A percentile compares a stretch with the other conserved stretches of the same genome.
phyloP scores from a whole-genome alignment of 2,797 vertebrate species.

The Acanthurus leucopareius region DNA sequence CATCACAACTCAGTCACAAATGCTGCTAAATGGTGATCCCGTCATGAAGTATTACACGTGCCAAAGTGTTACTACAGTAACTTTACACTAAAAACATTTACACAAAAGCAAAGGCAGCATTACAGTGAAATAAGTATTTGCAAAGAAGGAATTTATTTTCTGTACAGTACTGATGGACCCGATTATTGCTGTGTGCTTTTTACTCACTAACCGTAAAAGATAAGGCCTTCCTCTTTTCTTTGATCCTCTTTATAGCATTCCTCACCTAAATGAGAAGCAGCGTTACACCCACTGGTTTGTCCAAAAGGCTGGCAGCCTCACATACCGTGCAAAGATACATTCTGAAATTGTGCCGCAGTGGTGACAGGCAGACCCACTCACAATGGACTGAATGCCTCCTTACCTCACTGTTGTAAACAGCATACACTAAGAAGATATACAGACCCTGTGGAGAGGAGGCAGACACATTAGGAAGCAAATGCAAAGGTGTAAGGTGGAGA shows the following conservation, averaged over 20 bases:
- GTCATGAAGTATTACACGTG: not conserved
- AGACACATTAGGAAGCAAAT: constrained; percentile 17
- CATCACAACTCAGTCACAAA: constrained; percentile 9
- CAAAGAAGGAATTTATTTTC: constrained; percentile 17
- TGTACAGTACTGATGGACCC: constrained; percentile 9
- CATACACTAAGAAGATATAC: constrained; percentile 95
- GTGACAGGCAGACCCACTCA: constrained; percentile 15
- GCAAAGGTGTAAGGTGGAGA: constrained; percentile 1
- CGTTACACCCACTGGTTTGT: constrained; percentile 42
- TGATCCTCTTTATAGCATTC: constrained; percentile 92
- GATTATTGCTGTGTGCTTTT: constrained; percentile 32
- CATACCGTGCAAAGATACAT: constrained; percentile 51
- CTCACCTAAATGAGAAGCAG: constrained; percentile 86
- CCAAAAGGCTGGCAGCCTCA: constrained; percentile 46
- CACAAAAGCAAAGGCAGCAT: not conserved
- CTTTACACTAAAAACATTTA: not conserved
- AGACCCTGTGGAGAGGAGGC: constrained; percentile 85
- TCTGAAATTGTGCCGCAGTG: constrained; percentile 35
- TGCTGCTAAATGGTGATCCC: not conserved
- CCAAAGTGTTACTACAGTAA: not conserved
- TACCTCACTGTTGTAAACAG: constrained; percentile 93
- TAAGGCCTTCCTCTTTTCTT: constrained; percentile 92
- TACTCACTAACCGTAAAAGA: constrained; percentile 88
- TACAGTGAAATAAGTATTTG: constrained; percentile 14
- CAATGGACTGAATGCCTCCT: constrained; percentile 67